Evolutionary conservation across 1,140 invertebrate species (phyloP), one percentile per base, ranked within the genome.

Genomic region (Bombus consobrinus): DNA sequence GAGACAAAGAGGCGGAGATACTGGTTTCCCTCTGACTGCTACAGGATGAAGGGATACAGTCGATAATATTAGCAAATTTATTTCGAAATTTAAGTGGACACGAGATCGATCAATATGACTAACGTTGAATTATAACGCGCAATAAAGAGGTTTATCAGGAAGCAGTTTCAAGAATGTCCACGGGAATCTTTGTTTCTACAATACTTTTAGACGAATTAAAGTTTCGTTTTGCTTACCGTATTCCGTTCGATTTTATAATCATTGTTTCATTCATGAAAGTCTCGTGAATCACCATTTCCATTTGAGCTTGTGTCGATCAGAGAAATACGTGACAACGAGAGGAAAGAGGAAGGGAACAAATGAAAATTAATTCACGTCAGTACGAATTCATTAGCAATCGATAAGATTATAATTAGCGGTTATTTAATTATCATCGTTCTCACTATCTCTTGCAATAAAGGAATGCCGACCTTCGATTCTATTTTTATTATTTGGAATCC

Each of bases 401-500:
- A 53, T 53, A 22, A 53, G 18, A 22, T 53, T 53, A 53, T 18
- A 47, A 53, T 53, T 53, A 53, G 1, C 47, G 1, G 47, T 18
- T 53, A 18, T 53, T 53, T 53, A 22, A 53, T 53, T 53, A 22
- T 22, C 47, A 8, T 53, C 47, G 47, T 22, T 53, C 47, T 53
- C 47, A 8, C 1, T 53, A 22, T 53, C 47, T 53, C 6, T 53
- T 62, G 12, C 4, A n/a, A 62, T n/a, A 62, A n/a, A 12, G 28
- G 28, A 62, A 13, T 12, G 59, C 28, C 28, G 59, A 82, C 69
- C 80, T 74, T 74, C 57, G 69, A 43, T 57, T 74, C 32, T 37
- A 25, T 47, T 74, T 64, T 37, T 34, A 53, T 53, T 34, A 59
- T 28, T 9, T 15, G 32, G 15, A 5, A 22, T 34, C 18, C 15